Conservation (phyloP, 2,888 invertebrate species). For the Emmelina monodactyla region DNA sequence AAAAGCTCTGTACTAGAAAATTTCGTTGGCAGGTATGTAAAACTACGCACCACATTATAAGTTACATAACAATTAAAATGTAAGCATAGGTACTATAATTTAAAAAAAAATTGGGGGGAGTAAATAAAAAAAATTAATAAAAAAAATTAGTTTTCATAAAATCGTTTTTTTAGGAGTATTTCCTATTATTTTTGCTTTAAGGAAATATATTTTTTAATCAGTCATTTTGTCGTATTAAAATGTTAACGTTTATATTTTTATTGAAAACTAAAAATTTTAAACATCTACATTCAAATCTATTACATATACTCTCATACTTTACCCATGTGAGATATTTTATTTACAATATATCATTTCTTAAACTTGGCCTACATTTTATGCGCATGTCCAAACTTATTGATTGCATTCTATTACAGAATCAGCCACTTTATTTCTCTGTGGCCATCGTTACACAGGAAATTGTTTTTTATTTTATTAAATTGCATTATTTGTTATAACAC, state of each 20-base stretch:
- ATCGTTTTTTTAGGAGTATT: background rate
- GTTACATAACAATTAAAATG: constrained; percentile 3
- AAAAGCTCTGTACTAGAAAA: constrained; percentile 99
- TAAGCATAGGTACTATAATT: background rate
- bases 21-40: constrained; percentile 97
- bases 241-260: too few species aligned
- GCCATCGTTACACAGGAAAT: too few species aligned
- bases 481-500: too few species aligned
- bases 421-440: background rate
- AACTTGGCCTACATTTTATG: constrained; percentile 52
- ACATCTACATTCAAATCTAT: too few species aligned
- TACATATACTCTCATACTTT: too few species aligned
- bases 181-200: background rate
- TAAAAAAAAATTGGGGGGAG: background rate
- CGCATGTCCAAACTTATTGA: constrained; percentile 60
- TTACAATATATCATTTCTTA: constrained; percentile 19
- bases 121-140: background rate
- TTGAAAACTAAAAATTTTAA: too few species aligned
- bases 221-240: too few species aligned
- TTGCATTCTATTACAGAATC: constrained; percentile 17
- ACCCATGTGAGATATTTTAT: background rate
- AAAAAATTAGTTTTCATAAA: background rate
- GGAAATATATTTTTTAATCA: too few species aligned
- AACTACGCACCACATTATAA: background rate
- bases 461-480: too few species aligned